These are phyloP conservation scores for Sycophila sp. DNA, from an alignment of 1,140 invertebrate species.

Conservation along the genomic window DNA sequence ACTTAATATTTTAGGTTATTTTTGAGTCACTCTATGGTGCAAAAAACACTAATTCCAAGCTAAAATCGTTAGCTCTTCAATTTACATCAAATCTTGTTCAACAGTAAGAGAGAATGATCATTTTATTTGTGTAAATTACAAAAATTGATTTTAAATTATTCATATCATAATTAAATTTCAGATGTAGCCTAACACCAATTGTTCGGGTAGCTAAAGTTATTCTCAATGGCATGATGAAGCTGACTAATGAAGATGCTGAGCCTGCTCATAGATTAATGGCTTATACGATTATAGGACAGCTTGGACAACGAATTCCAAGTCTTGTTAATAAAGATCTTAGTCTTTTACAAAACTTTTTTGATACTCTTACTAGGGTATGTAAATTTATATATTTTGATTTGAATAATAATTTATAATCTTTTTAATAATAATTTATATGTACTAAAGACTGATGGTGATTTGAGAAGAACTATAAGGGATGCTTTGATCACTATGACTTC, in stretches of 20 bases:
- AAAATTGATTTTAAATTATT: not conserved
- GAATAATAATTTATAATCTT: not conserved
- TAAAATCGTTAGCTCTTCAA: slow-evolving; percentile 83
- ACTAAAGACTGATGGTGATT: slow-evolving; percentile 67
- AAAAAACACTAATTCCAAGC: slow-evolving; percentile 81
- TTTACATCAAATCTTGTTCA: slow-evolving; percentile 84
- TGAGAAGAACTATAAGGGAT: slow-evolving; percentile 69
- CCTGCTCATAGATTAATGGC: slow-evolving; percentile 74
- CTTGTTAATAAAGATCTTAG: slow-evolving; percentile 76
- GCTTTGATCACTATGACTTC: slow-evolving; percentile 69
- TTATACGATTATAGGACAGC: slow-evolving; percentile 79
- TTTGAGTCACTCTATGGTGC: slow-evolving; percentile 87
- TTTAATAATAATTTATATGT: not conserved
- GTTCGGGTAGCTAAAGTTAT: slow-evolving; percentile 60
- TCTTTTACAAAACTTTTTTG: slow-evolving; percentile 74
- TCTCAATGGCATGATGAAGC: slow-evolving; percentile 61
- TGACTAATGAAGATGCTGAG: slow-evolving; percentile 65
- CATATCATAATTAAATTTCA: slow-evolving; percentile 34
- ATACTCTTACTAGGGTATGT: slow-evolving; percentile 71
- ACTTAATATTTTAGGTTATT: slow-evolving; percentile 73
- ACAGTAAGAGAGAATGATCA: slow-evolving; percentile 69
- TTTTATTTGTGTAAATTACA: slow-evolving; percentile 4
- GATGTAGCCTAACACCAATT: slow-evolving; percentile 56
- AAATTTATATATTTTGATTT: slow-evolving; percentile 11
- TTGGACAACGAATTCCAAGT: slow-evolving; percentile 75